Conservation (phyloP, 2,113 vertebrate species). For the Tapirus terrestris region DNA sequence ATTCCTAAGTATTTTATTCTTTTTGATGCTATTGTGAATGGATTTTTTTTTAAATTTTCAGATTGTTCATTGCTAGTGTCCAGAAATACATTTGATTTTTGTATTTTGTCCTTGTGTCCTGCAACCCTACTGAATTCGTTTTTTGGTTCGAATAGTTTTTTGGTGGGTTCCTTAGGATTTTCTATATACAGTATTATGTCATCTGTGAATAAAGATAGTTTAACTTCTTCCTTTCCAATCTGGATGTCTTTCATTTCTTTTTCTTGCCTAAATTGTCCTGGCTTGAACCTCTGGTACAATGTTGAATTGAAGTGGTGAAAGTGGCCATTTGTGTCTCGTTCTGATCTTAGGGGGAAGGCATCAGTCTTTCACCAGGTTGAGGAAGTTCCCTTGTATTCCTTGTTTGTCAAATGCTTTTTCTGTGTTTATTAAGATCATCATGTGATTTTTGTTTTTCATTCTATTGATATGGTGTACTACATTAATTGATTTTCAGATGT, state of each 20-base stretch:
- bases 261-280: background rate
- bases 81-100: background rate
- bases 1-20: background rate
- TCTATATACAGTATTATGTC: background rate
- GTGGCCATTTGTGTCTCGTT: background rate
- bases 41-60: background rate
- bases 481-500: background rate
- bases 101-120: background rate
- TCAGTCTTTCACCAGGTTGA: background rate
- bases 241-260: background rate
- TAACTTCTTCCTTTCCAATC: conserved; percentile 8
- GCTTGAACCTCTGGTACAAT: background rate
- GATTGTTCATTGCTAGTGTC: background rate
- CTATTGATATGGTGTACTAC: background rate
- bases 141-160: background rate
- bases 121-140: background rate
- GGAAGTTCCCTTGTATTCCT: background rate
- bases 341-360: background rate
- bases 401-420: background rate
- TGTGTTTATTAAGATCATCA: background rate
- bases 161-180: background rate
- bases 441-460: background rate
- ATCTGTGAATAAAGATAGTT: background rate
- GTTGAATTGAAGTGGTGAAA: background rate
- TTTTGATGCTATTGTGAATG: background rate